A percentile compares a stretch with the other conserved stretches of the same genome.
Evolutionary conservation across 2,888 invertebrate genomes (phyloP).

Genomic region (Hermaeophaga mercurialis): DNA sequence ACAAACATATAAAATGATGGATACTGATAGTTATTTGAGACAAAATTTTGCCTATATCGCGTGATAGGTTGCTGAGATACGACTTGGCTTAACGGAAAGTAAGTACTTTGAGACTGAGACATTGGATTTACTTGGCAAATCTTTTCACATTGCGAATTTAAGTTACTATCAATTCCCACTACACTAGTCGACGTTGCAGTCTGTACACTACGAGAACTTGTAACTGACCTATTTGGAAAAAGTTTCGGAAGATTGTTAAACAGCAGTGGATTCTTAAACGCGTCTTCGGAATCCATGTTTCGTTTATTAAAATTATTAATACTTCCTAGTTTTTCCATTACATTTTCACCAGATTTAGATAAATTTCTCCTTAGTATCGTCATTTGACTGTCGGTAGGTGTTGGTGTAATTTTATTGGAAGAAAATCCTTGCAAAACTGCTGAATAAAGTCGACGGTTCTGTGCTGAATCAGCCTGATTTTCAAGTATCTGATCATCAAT

Average conservation of each 20-base stretch:
- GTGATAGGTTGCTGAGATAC: conserved; percentile 18
- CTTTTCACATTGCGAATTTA: conserved; percentile 15
- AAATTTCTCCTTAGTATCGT: conserved; percentile 33
- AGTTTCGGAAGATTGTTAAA: conserved; percentile 18
- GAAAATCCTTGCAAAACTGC: conserved; percentile 54
- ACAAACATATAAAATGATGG: conserved; percentile 35
- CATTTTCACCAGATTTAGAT: conserved; percentile 20
- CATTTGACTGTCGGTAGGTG: conserved; percentile 32
- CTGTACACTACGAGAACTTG: conserved; percentile 31
- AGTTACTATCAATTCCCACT: conserved; percentile 24
- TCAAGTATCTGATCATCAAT: conserved; percentile 14
- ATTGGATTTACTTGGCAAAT: conserved; percentile 22
- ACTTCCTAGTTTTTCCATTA: conserved; percentile 30
- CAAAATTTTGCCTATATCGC: conserved; percentile 28
- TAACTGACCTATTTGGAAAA: conserved; percentile 13
- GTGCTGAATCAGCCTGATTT: conserved; percentile 31
- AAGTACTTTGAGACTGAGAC: conserved; percentile 24
- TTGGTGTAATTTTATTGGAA: conserved; percentile 31
- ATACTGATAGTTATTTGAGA: conserved; percentile 31
- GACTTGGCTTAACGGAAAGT: conserved; percentile 20
- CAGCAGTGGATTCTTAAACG: conserved; percentile 6
- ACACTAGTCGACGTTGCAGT: conserved; percentile 26
- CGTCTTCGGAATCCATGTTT: conserved; percentile 22
- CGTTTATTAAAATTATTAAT: conserved; percentile 30
- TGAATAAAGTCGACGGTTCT: conserved; percentile 50